Conservation (phyloP, 2,113 vertebrate species). For the Oophaga pumilio region DNA sequence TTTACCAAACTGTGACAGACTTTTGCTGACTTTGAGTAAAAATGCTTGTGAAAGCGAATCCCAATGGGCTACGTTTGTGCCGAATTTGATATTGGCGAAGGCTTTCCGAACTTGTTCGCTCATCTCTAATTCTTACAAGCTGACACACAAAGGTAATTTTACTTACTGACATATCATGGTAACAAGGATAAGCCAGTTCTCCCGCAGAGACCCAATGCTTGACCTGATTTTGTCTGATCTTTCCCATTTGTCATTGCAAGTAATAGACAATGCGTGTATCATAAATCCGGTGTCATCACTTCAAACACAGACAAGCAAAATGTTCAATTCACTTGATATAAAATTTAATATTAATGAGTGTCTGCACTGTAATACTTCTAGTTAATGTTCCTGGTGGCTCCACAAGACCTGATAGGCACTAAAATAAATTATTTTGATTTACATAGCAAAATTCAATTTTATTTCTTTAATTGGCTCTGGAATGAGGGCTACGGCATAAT, state of each 20-base stretch:
- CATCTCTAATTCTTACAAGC: not conserved
- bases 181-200: constrained; percentile 18
- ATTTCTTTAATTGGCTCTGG: constrained; percentile 36
- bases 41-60: too few species aligned
- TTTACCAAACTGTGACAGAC: too few species aligned
- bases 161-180: constrained; percentile 29
- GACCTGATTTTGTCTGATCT: constrained; percentile 44
- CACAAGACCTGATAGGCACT: constrained; percentile 35
- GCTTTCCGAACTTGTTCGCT: too few species aligned
- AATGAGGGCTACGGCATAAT: constrained; percentile 34
- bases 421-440: constrained; percentile 51
- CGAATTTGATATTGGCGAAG: too few species aligned
- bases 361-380: constrained; percentile 30
- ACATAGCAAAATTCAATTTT: constrained; percentile 43
- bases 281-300: constrained; percentile 43
- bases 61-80: too few species aligned
- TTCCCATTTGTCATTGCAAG: constrained; percentile 26
- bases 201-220: not conserved
- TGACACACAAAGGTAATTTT: constrained; percentile 31
- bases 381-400: constrained; percentile 38
- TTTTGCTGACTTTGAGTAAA: too few species aligned
- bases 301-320: constrained; percentile 43
- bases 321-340: constrained; percentile 26
- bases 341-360: constrained; percentile 45
- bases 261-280: constrained; percentile 37